phyloP scores from a whole-genome alignment of 2,797 vertebrate species.

The Mastacembelus armatus region DNA sequence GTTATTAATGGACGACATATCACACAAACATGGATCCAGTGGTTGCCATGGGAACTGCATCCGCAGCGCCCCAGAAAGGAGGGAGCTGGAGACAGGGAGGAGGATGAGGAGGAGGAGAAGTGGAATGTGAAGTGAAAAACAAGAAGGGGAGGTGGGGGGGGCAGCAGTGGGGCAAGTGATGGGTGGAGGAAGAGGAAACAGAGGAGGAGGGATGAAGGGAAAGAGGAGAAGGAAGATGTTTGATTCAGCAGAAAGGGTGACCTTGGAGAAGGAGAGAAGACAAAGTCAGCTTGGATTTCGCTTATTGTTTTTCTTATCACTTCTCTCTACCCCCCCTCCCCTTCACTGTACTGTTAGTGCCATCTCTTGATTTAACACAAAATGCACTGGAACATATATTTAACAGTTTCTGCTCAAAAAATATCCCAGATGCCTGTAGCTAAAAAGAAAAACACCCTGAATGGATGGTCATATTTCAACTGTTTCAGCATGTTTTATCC shows the following conservation, averaged over 20 bases:
- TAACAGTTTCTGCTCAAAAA: neutral
- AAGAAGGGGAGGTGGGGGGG: conserved; percentile 50
- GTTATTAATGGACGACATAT: conserved; percentile 83
- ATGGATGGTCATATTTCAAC: neutral
- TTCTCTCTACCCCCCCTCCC: neutral
- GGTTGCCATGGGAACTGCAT: conserved; percentile 89
- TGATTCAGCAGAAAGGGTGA: conserved; percentile 81
- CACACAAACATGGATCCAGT: conserved; percentile 79
- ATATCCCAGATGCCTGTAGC: conserved; percentile 5
- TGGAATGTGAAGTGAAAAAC: conserved; percentile 67
- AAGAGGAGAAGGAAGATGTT: conserved; percentile 68
- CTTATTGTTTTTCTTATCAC: conserved; percentile 3
- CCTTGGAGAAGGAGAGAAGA: conserved; percentile 75
- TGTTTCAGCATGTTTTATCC: neutral
- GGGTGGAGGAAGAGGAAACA: conserved; percentile 57
- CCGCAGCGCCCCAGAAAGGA: conserved; percentile 77
- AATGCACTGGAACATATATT: conserved; percentile 36
- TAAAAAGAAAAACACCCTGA: neutral
- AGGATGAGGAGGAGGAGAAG: conserved; percentile 18
- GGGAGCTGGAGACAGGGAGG: conserved; percentile 6
- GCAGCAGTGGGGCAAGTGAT: conserved; percentile 40
- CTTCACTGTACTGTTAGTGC: conserved; percentile 4
- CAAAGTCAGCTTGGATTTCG: conserved; percentile 48
- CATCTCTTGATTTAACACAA: conserved; percentile 19
- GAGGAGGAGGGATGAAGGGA: conserved; percentile 58